Percentiles rank a stretch among this genome's conserved stretches.
Conservation (phyloP, 2,113 vertebrate genomes). For the Archocentrus centrarchus region DNA sequence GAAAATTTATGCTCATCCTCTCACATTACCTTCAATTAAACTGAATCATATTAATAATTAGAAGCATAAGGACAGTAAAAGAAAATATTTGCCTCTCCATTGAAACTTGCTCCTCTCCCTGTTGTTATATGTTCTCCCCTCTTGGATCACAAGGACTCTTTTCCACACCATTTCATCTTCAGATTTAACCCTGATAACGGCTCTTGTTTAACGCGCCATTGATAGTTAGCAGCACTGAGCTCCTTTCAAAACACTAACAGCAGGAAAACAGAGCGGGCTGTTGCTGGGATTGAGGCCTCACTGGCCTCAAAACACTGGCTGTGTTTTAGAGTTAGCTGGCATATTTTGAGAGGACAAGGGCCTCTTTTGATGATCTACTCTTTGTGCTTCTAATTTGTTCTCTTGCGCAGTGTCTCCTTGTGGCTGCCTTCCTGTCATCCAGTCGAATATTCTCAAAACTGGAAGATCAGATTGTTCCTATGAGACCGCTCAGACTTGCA, state of each 20-base stretch:
- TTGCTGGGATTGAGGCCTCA: constrained; percentile 17
- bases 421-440: constrained; percentile 25
- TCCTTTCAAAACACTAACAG: constrained; percentile 39
- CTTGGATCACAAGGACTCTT: constrained; percentile 25
- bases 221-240: constrained; percentile 37
- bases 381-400: constrained; percentile 31
- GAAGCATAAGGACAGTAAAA: not conserved
- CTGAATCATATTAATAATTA: not conserved
- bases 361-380: not conserved
- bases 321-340: not conserved
- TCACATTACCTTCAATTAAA: not conserved
- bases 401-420: not conserved
- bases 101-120: not conserved
- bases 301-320: constrained; percentile 17
- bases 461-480: not conserved
- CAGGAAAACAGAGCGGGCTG: constrained; percentile 19
- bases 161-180: constrained; percentile 46
- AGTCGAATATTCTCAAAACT: not conserved
- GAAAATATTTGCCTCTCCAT: not conserved
- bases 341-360: not conserved
- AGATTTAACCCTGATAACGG: constrained; percentile 52
- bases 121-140: not conserved
- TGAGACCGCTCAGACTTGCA: constrained; percentile 13
- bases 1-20: constrained; percentile 1
- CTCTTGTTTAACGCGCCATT: constrained; percentile 47